Evolutionary conservation across 2,888 invertebrate species (phyloP).

Genomic region (Dione vanillae): DNA sequence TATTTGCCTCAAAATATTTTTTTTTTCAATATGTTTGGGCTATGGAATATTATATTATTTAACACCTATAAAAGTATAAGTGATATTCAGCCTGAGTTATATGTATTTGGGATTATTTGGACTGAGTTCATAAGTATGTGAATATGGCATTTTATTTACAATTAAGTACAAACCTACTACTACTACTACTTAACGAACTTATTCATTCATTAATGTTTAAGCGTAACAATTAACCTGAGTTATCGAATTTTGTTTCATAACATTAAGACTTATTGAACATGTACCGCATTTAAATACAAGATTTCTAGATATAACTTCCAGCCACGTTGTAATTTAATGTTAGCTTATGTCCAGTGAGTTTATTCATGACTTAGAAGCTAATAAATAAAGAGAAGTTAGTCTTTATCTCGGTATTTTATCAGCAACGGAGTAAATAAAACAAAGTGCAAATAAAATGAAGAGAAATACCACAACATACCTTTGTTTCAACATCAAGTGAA

Average conservation of each 20-base stretch:
- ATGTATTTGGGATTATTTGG: too few relatives aligned
- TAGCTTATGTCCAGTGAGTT: not conserved
- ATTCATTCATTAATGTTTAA: too few relatives aligned
- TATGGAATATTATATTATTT: too few relatives aligned
- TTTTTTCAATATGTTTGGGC: not conserved
- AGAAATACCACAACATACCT: constrained; percentile 33
- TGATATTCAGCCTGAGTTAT: too few relatives aligned
- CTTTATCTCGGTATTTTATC: constrained; percentile 37
- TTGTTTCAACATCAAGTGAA: constrained; percentile 14
- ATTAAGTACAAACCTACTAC: too few relatives aligned
- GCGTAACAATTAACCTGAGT: too few relatives aligned
- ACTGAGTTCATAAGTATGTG: too few relatives aligned
- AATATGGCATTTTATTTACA: too few relatives aligned
- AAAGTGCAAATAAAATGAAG: constrained; percentile 38
- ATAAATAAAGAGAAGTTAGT: constrained; percentile 29
- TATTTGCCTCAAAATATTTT: not conserved
- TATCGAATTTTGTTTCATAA: too few relatives aligned
- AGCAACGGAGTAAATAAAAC: constrained; percentile 40
- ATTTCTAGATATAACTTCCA: not conserved
- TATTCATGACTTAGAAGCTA: constrained; percentile 24
- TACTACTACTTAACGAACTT: too few relatives aligned
- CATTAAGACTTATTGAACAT: too few relatives aligned
- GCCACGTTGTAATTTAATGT: constrained; percentile 6
- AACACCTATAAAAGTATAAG: too few relatives aligned
- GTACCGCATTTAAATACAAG: not conserved